phyloP scores from a whole-genome alignment of 2,113 vertebrate genomes.

The Ammodramus savannarum region DNA sequence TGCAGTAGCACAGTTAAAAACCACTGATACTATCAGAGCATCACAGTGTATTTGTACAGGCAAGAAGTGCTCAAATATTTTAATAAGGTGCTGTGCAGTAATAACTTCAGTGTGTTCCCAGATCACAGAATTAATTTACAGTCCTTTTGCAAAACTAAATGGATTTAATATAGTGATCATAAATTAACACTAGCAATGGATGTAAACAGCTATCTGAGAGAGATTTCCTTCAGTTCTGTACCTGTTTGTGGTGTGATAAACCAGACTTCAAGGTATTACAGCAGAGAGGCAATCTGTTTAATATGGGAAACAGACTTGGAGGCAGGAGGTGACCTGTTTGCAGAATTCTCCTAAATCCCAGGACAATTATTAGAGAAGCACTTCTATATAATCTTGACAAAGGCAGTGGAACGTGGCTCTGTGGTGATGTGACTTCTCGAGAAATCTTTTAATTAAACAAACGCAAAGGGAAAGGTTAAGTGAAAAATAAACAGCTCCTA shows the following conservation, averaged over 20 bases:
- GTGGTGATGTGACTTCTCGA: background rate
- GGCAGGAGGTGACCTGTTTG: slow-evolving; percentile 13
- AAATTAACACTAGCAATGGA: slow-evolving; percentile 48
- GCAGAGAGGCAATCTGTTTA: slow-evolving; percentile 11
- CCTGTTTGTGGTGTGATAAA: background rate
- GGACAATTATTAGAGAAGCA: slow-evolving; percentile 23
- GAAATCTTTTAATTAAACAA: slow-evolving; percentile 43
- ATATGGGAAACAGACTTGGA: background rate
- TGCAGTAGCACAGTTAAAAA: background rate
- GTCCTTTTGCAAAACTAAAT: slow-evolving; percentile 18
- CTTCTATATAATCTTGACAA: slow-evolving; percentile 1
- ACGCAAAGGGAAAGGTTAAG: slow-evolving; percentile 13
- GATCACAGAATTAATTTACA: slow-evolving; percentile 62
- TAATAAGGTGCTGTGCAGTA: slow-evolving; percentile 43
- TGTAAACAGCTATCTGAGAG: slow-evolving; percentile 4
- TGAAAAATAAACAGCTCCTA: slow-evolving; percentile 29
- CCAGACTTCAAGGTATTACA: background rate
- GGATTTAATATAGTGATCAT: slow-evolving; percentile 48
- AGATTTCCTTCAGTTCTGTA: slow-evolving; percentile 26
- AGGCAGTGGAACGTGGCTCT: background rate
- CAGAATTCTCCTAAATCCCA: slow-evolving; percentile 34
- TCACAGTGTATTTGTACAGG: background rate
- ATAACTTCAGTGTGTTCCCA: slow-evolving; percentile 37
- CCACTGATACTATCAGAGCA: background rate
- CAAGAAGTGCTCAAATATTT: slow-evolving; percentile 4